These are phyloP conservation scores for Phymanthus crucifer DNA, from an alignment of 92 coral and sea anemone genomes.

Conservation along the genomic window DNA sequence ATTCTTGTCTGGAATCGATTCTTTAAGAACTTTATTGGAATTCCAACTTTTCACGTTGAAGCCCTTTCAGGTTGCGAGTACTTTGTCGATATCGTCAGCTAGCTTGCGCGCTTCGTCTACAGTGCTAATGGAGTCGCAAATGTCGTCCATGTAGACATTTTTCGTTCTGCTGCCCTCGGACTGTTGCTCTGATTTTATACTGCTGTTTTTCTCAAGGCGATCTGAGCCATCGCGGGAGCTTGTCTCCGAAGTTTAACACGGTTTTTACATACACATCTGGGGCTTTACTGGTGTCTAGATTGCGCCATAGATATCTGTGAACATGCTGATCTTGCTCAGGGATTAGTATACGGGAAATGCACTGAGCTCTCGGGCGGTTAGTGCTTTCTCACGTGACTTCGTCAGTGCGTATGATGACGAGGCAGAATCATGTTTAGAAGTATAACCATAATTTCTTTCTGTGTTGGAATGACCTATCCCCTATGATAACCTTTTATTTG, in stretches of 20 bases:
- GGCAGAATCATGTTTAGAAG: no score
- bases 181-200: no score
- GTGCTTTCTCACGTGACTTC: no score
- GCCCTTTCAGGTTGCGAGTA: conserved; percentile 54
- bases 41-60: conserved; percentile 45
- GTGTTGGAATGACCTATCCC: no score
- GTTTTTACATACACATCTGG: conserved; percentile 65
- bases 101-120: conserved; percentile 44
- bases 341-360: no score
- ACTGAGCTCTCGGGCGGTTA: no score
- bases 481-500: no score
- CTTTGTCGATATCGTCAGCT: conserved; percentile 45
- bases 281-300: conserved; percentile 41
- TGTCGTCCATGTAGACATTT: conserved; percentile 63
- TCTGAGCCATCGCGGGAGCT: conserved; percentile 57
- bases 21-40: conserved; percentile 11
- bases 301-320: conserved; percentile 63
- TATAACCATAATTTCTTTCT: no score
- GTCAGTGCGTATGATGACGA: no score
- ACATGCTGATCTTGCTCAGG: conserved; percentile 75
- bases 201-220: conserved; percentile 55
- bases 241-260: conserved; percentile 53
- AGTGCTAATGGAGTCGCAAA: conserved; percentile 48
- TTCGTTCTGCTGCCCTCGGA: conserved; percentile 49
- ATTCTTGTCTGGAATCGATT: conserved; percentile 38